A percentile compares a stretch with the other conserved stretches of the same genome.
Evolutionary conservation across 2,113 vertebrate species (phyloP).

Genomic region (Mus spicilegus): DNA sequence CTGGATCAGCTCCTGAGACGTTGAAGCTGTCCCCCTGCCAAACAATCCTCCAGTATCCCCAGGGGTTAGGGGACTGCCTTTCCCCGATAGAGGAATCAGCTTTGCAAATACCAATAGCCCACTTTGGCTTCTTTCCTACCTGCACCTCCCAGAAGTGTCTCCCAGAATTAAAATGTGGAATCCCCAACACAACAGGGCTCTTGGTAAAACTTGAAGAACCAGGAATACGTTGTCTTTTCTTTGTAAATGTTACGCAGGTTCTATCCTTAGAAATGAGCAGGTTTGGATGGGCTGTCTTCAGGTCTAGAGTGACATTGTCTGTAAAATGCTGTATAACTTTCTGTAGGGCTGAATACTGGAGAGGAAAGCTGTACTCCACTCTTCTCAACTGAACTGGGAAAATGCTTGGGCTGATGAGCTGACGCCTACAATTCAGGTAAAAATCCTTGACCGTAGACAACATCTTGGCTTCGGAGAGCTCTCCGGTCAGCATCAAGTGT

Average conservation of each 20-base stretch:
- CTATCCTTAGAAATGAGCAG: slow-evolving; percentile 65
- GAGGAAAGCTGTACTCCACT: neutral
- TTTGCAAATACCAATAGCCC: slow-evolving; percentile 68
- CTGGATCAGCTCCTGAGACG: neutral
- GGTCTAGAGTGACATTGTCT: slow-evolving; percentile 61
- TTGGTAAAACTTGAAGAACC: slow-evolving; percentile 32
- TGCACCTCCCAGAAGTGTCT: slow-evolving; percentile 76
- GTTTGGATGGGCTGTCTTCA: slow-evolving; percentile 61
- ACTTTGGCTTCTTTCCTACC: slow-evolving; percentile 55
- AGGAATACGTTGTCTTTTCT: slow-evolving; percentile 27
- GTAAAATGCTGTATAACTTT: slow-evolving; percentile 50
- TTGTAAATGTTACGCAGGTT: slow-evolving; percentile 59
- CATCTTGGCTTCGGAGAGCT: neutral
- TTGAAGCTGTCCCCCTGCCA: neutral
- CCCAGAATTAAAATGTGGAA: slow-evolving; percentile 43
- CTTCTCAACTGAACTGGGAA: neutral
- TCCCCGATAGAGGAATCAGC: neutral
- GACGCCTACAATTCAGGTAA: neutral
- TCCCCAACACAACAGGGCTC: slow-evolving; percentile 57
- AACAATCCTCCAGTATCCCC: slow-evolving; percentile 64
- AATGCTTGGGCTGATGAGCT: neutral
- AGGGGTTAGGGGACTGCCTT: neutral
- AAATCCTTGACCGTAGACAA: neutral
- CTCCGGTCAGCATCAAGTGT: neutral
- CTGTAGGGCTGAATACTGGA: slow-evolving; percentile 53